These are phyloP conservation scores for Chrysemys picta DNA, from an alignment of 2,113 vertebrate species.

Conservation along the genomic window DNA sequence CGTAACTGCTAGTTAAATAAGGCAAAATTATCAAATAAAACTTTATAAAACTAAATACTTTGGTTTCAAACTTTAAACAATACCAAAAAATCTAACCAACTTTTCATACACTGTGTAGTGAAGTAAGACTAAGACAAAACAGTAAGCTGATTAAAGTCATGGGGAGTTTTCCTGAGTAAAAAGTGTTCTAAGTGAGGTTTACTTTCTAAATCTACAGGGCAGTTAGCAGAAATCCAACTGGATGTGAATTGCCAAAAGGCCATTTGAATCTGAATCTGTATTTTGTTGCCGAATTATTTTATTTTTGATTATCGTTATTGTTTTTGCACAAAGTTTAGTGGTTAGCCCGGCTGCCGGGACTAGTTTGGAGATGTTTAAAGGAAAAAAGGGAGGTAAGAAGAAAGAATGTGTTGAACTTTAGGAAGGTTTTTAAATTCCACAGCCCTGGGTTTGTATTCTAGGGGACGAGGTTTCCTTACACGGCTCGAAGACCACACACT, in stretches of 20 bases:
- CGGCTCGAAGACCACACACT: conserved; percentile 66
- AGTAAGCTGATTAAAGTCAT: background rate
- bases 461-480: conserved; percentile 34
- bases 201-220: conserved; percentile 28
- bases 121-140: background rate
- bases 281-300: background rate
- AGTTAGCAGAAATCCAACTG: conserved; percentile 33
- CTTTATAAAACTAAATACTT: background rate
- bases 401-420: background rate
- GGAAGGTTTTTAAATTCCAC: background rate
- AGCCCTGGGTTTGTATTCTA: conserved; percentile 30
- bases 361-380: background rate
- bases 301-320: background rate
- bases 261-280: background rate
- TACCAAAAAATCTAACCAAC: conserved; percentile 8
- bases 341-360: background rate
- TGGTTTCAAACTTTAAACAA: conserved; percentile 35
- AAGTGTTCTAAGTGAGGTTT: conserved; percentile 23
- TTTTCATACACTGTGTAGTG: conserved; percentile 9
- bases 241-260: conserved; percentile 16
- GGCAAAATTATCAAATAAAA: background rate
- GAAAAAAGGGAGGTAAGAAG: background rate
- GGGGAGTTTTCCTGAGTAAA: conserved; percentile 1
- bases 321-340: background rate
- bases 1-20: conserved; percentile 26